phyloP scores from a whole-genome alignment of 2,888 invertebrate genomes.

The Pristionchus fissidentatus region DNA sequence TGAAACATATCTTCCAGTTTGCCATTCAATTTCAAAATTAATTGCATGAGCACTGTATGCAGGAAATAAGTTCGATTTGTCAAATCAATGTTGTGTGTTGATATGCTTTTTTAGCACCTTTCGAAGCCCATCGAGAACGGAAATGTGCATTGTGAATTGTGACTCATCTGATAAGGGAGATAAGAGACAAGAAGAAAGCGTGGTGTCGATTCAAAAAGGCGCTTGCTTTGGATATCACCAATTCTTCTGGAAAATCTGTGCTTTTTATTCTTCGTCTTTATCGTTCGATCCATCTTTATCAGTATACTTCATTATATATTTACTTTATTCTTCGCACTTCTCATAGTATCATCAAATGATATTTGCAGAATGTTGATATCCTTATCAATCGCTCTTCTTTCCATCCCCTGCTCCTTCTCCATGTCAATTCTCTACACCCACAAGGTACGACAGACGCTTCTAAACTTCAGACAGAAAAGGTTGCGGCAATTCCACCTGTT shows the following conservation, averaged over 20 bases:
- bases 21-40: no score
- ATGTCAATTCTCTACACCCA: constrained; percentile 36
- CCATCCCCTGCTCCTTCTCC: background rate
- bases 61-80: no score
- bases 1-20: no score
- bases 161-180: constrained; percentile 35
- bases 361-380: background rate
- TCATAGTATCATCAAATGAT: no score
- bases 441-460: background rate
- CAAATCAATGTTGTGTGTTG: no score
- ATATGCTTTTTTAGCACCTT: background rate
- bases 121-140: background rate
- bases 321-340: background rate
- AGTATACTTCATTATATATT: background rate
- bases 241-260: background rate
- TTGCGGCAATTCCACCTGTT: constrained; percentile 11
- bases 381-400: background rate
- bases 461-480: constrained; percentile 5
- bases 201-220: background rate
- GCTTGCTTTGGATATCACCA: no score
- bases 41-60: no score
- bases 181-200: constrained; percentile 11
- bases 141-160: constrained; percentile 32
- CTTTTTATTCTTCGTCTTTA: background rate
- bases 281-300: no score